These are phyloP conservation scores for Menidia menidia DNA, from an alignment of 2,797 vertebrate genomes.

Conservation along the genomic window DNA sequence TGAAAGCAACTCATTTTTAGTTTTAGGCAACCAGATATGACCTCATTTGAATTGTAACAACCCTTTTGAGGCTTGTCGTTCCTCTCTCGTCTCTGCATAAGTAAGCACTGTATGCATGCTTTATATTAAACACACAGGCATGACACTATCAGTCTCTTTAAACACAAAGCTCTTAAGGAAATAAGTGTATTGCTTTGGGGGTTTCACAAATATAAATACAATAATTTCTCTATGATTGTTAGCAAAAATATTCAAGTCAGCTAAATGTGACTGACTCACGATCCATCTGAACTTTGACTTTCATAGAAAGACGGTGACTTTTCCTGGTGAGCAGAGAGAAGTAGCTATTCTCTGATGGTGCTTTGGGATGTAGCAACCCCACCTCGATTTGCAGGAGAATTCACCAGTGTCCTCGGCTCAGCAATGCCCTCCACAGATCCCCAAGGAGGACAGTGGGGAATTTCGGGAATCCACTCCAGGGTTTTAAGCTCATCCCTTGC, in stretches of 20 bases:
- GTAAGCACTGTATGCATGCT: background rate
- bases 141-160: background rate
- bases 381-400: conserved; percentile 61
- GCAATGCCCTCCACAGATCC: conserved; percentile 64
- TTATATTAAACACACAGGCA: background rate
- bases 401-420: conserved; percentile 55
- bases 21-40: conserved; percentile 11
- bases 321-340: conserved; percentile 26
- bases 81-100: background rate
- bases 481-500: conserved; percentile 78
- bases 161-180: background rate
- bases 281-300: background rate
- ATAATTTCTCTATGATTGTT: background rate
- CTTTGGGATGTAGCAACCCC: conserved; percentile 40
- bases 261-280: background rate
- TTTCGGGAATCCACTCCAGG: conserved; percentile 75
- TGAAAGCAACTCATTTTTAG: conserved; percentile 3
- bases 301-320: conserved; percentile 6
- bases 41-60: background rate
- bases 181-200: background rate
- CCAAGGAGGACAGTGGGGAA: conserved; percentile 49
- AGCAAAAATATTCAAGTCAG: background rate
- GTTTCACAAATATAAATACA: background rate
- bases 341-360: conserved; percentile 45
- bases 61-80: background rate